These are phyloP conservation scores for Mastomys coucha DNA, from an alignment of 2,113 vertebrate genomes.

Conservation along the genomic window DNA sequence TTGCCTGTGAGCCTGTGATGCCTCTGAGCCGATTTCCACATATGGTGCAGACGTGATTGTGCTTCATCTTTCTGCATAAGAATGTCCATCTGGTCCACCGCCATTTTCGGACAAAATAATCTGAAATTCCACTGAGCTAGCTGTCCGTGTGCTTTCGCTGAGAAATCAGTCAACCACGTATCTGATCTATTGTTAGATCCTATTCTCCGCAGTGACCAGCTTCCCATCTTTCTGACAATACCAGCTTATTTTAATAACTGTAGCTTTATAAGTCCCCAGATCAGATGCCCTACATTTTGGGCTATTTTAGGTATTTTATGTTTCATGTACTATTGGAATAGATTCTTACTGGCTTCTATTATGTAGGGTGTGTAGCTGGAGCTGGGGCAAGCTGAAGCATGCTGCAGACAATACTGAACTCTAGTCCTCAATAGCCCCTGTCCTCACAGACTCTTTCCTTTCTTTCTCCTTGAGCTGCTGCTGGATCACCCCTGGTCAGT, in stretches of 20 bases:
- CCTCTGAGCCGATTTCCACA: conserved; percentile 1
- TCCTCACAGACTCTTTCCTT: not conserved
- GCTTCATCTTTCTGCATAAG: not conserved
- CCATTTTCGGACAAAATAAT: not conserved
- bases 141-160: not conserved
- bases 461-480: not conserved
- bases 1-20: not conserved
- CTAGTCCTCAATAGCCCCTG: not conserved
- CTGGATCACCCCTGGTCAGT: not conserved
- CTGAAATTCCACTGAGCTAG: not conserved
- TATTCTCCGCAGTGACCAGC: not conserved
- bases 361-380: not conserved
- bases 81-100: not conserved
- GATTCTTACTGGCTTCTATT: not conserved
- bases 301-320: not conserved
- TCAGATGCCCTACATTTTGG: not conserved
- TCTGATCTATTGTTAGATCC: not conserved
- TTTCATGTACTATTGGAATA: not conserved
- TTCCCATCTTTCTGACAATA: not conserved
- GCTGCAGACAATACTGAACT: not conserved
- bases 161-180: not conserved
- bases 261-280: not conserved
- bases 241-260: not conserved
- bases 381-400: not conserved
- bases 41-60: not conserved